phyloP scores from a whole-genome alignment of 2,113 vertebrate genomes.

The Calidris pygmaea region DNA sequence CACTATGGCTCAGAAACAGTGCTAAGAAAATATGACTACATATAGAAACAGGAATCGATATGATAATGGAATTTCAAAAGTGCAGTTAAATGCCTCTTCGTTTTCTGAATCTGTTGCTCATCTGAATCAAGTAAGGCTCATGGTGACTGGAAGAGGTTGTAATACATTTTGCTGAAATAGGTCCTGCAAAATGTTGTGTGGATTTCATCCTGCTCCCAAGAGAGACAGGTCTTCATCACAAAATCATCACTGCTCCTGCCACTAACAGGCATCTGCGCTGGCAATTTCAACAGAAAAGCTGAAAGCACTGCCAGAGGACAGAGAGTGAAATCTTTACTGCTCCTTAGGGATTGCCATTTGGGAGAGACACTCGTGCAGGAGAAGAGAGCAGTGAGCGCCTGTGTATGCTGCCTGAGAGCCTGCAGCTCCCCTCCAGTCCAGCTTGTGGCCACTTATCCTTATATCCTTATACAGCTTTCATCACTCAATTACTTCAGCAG shows the following conservation, averaged over 20 bases:
- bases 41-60: neutral
- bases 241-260: neutral
- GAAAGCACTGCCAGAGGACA: neutral
- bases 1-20: neutral
- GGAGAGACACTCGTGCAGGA: neutral
- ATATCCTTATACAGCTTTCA: neutral
- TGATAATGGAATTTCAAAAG: neutral
- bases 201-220: conserved; percentile 13
- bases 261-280: neutral
- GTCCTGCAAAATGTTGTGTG: neutral
- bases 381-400: neutral
- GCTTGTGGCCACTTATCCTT: neutral
- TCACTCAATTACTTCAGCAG: neutral
- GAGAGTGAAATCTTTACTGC: neutral
- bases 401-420: neutral
- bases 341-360: neutral
- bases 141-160: neutral
- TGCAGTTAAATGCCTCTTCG: neutral
- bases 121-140: neutral
- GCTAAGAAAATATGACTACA: neutral
- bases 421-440: neutral
- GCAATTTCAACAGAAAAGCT: neutral
- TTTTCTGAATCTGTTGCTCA: neutral
- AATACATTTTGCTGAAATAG: neutral
- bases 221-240: neutral